A percentile compares a stretch with the other conserved stretches of the same genome.
phyloP scores from a whole-genome alignment of 2,113 vertebrate genomes.

The Perca schrenkii region DNA sequence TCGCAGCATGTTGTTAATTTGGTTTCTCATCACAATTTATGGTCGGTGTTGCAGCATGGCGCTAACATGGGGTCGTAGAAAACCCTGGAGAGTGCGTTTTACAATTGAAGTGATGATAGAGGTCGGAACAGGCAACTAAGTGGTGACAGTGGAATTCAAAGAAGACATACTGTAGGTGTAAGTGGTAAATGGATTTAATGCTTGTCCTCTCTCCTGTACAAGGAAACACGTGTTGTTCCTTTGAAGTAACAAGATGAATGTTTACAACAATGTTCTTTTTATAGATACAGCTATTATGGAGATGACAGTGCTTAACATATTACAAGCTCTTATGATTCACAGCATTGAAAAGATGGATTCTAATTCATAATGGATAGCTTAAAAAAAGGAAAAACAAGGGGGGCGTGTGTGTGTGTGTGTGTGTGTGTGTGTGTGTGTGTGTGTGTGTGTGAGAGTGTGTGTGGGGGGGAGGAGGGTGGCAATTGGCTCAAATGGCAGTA shows the following conservation, averaged over 20 bases:
- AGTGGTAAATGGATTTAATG: slow-evolving; percentile 56
- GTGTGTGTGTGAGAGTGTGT: neutral
- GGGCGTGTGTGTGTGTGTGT: no score
- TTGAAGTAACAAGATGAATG: slow-evolving; percentile 56
- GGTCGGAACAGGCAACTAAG: slow-evolving; percentile 49
- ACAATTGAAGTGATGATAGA: slow-evolving; percentile 69
- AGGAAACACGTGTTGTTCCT: slow-evolving; percentile 37
- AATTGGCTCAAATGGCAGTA: slow-evolving; percentile 22
- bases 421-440: no score
- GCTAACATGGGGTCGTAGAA: slow-evolving; percentile 47
- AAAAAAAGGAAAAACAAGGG: neutral
- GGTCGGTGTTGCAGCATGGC: slow-evolving; percentile 43
- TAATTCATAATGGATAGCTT: slow-evolving; percentile 52
- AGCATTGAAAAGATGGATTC: slow-evolving; percentile 46
- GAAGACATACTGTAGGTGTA: slow-evolving; percentile 37
- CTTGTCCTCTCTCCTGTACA: slow-evolving; percentile 26
- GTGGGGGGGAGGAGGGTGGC: neutral
- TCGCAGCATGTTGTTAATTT: slow-evolving; percentile 80
- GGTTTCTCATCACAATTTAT: slow-evolving; percentile 79
- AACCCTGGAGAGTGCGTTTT: slow-evolving; percentile 62
- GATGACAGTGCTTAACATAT: slow-evolving; percentile 65
- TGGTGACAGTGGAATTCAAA: slow-evolving; percentile 56
- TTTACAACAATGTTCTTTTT: slow-evolving; percentile 66
- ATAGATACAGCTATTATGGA: slow-evolving; percentile 60
- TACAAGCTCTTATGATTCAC: slow-evolving; percentile 61